These are phyloP conservation scores for Coracopsis vasa DNA, from an alignment of 2,113 vertebrate species.

Conservation along the genomic window DNA sequence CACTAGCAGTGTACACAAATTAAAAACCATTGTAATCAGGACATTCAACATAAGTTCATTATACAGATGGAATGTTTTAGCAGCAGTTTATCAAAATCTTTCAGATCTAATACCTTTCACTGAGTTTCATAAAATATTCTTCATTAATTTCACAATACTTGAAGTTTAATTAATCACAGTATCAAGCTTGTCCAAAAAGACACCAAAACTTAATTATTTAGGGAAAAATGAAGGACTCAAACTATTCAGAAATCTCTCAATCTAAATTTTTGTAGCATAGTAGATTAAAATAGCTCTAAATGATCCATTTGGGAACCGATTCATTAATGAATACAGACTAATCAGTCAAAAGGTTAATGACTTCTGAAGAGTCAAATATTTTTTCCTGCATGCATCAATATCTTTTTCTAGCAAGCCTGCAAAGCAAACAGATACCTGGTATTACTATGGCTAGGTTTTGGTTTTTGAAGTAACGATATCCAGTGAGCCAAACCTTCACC, in stretches of 20 bases:
- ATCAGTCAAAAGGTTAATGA: background rate
- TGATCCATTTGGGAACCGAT: background rate
- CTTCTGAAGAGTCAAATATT: background rate
- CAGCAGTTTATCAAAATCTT: slow-evolving; percentile 51
- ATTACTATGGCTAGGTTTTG: background rate
- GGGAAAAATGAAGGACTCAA: background rate
- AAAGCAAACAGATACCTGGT: background rate
- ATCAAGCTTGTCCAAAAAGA: slow-evolving; percentile 27
- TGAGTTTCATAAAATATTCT: slow-evolving; percentile 17
- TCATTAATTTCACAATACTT: slow-evolving; percentile 31
- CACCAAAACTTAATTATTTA: background rate
- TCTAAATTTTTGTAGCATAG: background rate
- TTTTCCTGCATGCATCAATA: background rate
- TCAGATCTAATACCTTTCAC: background rate
- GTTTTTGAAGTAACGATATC: background rate
- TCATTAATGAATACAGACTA: slow-evolving; percentile 15
- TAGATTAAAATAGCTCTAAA: background rate
- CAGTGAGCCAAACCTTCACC: background rate
- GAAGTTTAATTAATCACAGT: slow-evolving; percentile 58
- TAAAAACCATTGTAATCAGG: slow-evolving; percentile 26
- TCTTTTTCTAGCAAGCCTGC: background rate
- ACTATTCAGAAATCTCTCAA: background rate
- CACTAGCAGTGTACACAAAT: background rate
- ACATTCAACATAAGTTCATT: slow-evolving; percentile 36
- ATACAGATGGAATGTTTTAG: slow-evolving; percentile 28